A percentile compares a stretch with the other conserved stretches of the same genome.
Evolutionary conservation across 2,113 vertebrate species (phyloP).

Genomic region (Ranitomeya variabilis): DNA sequence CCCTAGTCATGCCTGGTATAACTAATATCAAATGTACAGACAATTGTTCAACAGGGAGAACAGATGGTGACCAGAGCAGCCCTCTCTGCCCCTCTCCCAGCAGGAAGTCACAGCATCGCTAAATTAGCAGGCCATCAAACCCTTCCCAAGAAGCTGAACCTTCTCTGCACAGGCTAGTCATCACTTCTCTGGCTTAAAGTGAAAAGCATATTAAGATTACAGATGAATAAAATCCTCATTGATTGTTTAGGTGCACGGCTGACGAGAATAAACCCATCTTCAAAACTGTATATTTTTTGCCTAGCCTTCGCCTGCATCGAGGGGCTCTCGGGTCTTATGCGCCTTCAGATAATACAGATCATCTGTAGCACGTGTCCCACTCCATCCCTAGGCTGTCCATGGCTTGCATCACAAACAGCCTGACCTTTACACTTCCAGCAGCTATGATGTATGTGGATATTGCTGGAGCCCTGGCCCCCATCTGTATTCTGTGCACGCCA

Average conservation of each 20-base stretch:
- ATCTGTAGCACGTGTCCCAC: neutral
- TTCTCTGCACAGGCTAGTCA: neutral
- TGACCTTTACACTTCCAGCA: constrained; percentile 54
- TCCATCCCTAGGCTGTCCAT: neutral
- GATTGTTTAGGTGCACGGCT: neutral
- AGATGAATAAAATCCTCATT: neutral
- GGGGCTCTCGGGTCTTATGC: neutral
- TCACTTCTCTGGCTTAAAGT: neutral
- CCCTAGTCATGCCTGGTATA: neutral
- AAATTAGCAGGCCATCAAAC: neutral
- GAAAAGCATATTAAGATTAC: too few species aligned
- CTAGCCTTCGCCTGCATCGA: neutral
- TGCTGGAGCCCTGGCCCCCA: constrained; percentile 21
- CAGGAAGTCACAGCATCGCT: neutral
- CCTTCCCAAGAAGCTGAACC: neutral
- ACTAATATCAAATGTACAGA: neutral
- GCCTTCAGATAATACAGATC: neutral
- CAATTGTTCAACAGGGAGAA: neutral
- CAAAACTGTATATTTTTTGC: neutral
- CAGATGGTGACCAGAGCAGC: neutral
- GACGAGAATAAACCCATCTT: neutral
- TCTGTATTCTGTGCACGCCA: constrained; percentile 42
- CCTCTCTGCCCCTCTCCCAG: neutral
- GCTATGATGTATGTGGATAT: constrained; percentile 47
- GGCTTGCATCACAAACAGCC: constrained; percentile 42